phyloP scores from a whole-genome alignment of 2,113 vertebrate species.

The Nothocercus julius region DNA sequence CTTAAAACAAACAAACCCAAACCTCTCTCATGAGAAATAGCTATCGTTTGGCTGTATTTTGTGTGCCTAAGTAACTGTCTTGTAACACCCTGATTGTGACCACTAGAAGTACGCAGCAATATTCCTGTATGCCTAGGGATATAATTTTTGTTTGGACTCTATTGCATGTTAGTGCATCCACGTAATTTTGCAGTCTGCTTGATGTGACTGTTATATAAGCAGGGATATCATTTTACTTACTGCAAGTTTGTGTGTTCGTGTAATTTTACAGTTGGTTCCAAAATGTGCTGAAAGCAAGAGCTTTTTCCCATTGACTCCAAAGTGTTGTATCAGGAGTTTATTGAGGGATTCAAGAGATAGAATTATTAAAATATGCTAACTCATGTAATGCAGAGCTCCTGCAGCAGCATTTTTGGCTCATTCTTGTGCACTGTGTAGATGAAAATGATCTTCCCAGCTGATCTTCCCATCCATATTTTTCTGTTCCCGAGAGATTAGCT shows the following conservation, averaged over 20 bases:
- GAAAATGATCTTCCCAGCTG: slow-evolving; percentile 59
- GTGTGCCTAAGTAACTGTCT: not conserved
- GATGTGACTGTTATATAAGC: not conserved
- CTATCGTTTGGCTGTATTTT: not conserved
- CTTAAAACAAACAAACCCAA: not conserved
- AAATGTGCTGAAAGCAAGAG: not conserved
- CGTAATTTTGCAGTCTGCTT: not conserved
- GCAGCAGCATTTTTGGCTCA: slow-evolving; percentile 2
- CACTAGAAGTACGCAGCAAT: not conserved
- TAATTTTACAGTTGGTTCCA: not conserved
- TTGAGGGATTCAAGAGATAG: not conserved
- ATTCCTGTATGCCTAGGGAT: not conserved
- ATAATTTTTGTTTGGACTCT: not conserved
- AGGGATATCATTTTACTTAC: not conserved
- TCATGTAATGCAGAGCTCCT: not conserved
- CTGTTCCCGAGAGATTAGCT: slow-evolving; percentile 23
- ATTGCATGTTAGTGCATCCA: not conserved
- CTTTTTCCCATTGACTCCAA: not conserved
- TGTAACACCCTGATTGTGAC: not conserved
- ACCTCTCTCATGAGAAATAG: not conserved
- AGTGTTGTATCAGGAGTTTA: not conserved
- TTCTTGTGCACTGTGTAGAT: slow-evolving; percentile 7
- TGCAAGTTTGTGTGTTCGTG: not conserved
- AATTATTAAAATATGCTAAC: not conserved
- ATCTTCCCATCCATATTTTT: slow-evolving; percentile 51